Evolutionary conservation across 30 jellyfish, hydroid and myxozoan genomes (phyloP).

Genomic region (Aurelia coerulea): DNA sequence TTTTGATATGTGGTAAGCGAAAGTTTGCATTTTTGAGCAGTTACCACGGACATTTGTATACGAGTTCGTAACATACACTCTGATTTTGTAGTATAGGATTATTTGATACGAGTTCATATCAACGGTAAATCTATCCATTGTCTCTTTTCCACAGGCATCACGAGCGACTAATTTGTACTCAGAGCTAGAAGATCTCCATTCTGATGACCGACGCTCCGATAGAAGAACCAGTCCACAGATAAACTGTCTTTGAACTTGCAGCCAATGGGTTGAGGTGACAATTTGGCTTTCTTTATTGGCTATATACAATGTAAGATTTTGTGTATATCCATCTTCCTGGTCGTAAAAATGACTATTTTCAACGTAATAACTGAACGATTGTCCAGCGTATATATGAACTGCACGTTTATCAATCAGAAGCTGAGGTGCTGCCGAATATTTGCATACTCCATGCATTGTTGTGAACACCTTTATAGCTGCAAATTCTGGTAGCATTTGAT

Average conservation of each 20-base stretch:
- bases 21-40: conserved; percentile 50
- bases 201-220: conserved; percentile 21
- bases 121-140: conserved; percentile 42
- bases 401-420: conserved; percentile 26
- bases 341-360: conserved; percentile 69
- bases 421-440: conserved; percentile 42
- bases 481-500: conserved; percentile 48
- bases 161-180: conserved; percentile 46
- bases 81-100: conserved; percentile 11
- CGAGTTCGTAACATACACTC: conserved; percentile 40
- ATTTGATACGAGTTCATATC: conserved; percentile 18
- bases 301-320: conserved; percentile 56
- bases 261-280: conserved; percentile 39
- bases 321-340: conserved; percentile 90
- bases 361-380: conserved; percentile 37
- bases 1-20: conserved; percentile 27
- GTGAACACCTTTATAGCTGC: conserved; percentile 10
- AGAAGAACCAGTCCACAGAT: conserved; percentile 63
- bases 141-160: conserved; percentile 64
- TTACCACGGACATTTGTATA: conserved; percentile 6
- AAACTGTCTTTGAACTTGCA: conserved; percentile 31
- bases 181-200: conserved; percentile 27
- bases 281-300: conserved; percentile 1
- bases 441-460: conserved; percentile 54
- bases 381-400: conserved; percentile 38